phyloP scores from a whole-genome alignment of 2,113 vertebrate genomes.

The Apistogramma diplotaenia region DNA sequence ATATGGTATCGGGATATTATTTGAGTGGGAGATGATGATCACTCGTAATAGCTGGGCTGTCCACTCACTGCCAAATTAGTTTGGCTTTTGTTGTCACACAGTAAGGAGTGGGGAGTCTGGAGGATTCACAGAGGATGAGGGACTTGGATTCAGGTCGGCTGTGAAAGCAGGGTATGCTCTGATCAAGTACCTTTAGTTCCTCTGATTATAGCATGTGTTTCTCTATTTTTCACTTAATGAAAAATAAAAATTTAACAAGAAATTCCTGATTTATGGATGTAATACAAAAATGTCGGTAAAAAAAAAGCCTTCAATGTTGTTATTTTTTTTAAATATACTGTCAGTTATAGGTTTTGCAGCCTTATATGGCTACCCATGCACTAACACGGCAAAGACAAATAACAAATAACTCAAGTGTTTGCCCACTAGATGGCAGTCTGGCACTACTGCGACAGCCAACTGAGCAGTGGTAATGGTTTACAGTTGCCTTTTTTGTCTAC shows the following conservation, averaged over 20 bases:
- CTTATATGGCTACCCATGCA: not conserved
- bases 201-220: not conserved
- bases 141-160: not conserved
- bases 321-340: too few species aligned
- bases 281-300: too few species aligned
- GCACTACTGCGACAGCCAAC: not conserved
- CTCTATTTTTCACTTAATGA: not conserved
- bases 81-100: not conserved
- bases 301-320: too few species aligned
- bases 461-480: not conserved
- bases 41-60: not conserved
- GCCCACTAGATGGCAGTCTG: constrained; percentile 65
- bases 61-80: constrained; percentile 8
- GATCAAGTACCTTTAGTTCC: not conserved
- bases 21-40: not conserved
- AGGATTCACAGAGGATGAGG: not conserved
- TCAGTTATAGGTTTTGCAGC: not conserved
- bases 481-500: not conserved
- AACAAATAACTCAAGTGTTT: not conserved
- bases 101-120: not conserved
- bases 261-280: not conserved
- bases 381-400: not conserved
- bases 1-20: not conserved
- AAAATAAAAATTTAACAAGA: not conserved
- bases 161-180: not conserved